A percentile compares a stretch with the other conserved stretches of the same genome.
These are phyloP conservation scores for Oryzias curvinotus DNA, from an alignment of 2,113 vertebrate genomes.

Conservation along the genomic window DNA sequence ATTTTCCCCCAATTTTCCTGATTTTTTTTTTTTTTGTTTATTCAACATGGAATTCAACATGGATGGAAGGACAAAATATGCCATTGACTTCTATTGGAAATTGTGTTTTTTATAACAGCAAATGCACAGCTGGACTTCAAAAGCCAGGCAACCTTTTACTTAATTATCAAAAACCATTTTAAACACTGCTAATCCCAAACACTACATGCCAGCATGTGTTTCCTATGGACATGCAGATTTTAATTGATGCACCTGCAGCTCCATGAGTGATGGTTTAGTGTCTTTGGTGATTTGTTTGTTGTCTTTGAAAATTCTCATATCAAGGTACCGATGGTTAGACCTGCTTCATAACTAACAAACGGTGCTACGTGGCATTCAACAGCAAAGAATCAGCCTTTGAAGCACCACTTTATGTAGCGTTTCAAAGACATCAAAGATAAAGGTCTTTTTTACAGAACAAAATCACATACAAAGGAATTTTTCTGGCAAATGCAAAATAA, in stretches of 20 bases:
- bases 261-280: constrained; percentile 3
- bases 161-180: no score
- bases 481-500: not conserved
- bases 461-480: not conserved
- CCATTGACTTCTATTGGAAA: no score
- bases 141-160: no score
- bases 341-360: constrained; percentile 31
- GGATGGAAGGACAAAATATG: no score
- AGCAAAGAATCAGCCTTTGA: constrained; percentile 16
- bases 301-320: constrained; percentile 46
- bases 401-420: constrained; percentile 33
- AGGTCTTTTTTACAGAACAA: not conserved
- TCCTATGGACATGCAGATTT: constrained; percentile 3
- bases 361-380: constrained; percentile 30
- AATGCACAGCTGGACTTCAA: no score
- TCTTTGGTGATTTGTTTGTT: constrained; percentile 11
- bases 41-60: no score
- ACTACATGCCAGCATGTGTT: no score
- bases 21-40: no score
- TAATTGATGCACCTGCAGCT: constrained; percentile 35
- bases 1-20: no score
- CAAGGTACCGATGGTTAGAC: constrained; percentile 35
- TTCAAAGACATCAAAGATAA: constrained; percentile 44
- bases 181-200: no score
- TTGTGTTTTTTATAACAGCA: no score